Conservation (phyloP, 2,113 vertebrate species). For the Pterocles orientalis region DNA sequence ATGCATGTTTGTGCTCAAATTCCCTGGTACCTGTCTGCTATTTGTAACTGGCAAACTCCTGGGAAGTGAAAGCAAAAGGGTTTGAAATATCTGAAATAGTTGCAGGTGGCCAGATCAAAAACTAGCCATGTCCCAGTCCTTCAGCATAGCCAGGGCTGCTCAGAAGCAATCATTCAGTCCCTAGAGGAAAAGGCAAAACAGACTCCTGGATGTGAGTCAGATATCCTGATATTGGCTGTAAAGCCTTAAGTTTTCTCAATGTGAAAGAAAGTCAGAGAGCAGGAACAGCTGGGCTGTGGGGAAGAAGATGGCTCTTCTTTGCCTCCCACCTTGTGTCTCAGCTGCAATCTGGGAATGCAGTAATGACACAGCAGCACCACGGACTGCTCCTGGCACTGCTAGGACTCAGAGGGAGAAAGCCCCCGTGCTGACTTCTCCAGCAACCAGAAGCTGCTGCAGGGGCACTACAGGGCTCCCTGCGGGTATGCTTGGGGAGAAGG, state of each 20-base stretch:
- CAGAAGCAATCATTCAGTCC: neutral
- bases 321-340: neutral
- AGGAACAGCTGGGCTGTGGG: neutral
- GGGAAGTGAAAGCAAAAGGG: neutral
- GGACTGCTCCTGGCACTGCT: neutral
- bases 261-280: neutral
- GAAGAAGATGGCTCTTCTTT: neutral
- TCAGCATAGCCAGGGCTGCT: neutral
- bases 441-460: neutral
- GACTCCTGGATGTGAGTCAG: neutral
- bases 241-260: neutral
- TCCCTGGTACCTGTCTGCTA: neutral
- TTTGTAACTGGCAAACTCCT: neutral
- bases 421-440: neutral
- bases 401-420: neutral
- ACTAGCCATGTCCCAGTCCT: neutral
- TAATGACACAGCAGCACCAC: neutral
- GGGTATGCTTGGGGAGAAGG: neutral
- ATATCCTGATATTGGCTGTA: neutral
- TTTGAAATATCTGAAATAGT: neutral
- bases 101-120: neutral
- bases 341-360: neutral
- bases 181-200: neutral
- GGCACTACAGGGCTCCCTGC: neutral
- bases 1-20: neutral